Base-by-base conservation (phyloP, 2,797 vertebrate species). In the Sebastes variabilis region DNA sequence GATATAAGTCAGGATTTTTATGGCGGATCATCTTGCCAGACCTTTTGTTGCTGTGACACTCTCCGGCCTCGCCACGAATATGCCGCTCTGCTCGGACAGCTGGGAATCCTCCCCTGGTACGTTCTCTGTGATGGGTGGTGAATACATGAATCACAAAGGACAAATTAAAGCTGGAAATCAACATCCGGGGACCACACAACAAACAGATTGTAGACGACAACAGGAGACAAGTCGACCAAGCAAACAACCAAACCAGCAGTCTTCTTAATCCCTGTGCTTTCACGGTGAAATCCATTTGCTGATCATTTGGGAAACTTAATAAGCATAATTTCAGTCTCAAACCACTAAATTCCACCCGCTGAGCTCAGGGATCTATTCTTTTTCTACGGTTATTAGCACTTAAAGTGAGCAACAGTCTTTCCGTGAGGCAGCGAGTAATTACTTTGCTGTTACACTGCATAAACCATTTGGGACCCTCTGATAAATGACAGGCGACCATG, bases 41-140 rank as follows among this genome's bases (percentile, higher is more conserved):
- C 96, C 96, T 95, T 95, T 96, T 14, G 79, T 92, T 22, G 87
- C 95, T 0, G 92, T 88, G 75, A 49, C 66, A 4, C 86, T 96
- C 85, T 95, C 92, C 0, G 96, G 96, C 86, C 27, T 96, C 86
- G 86, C 16, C 72, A 95, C 87, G 56, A 96, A 95, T 34, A 96
- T 75, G 10, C 96, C 92, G 1, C 80, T 87, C 25, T 79, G 70
- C 84, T 94, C 88, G 0, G 94, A 90, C 73, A 36, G 36, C 90
- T 94, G 90, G 14, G 61, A 56, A 42, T 88, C 93, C 32, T 94
- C 94, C 62, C 95, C 95, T 2, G 93, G 82, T 4, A 76, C 81
- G 0, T 61, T 61, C 5, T 95, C 95, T 95, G 89, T n/a, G 60
- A 66, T 4, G 38, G 72, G 59, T 24, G 66, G 60, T 34, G 30